These are phyloP conservation scores for Acanthacorydalis orientalis DNA, from an alignment of 2,888 invertebrate genomes.

Conservation along the genomic window DNA sequence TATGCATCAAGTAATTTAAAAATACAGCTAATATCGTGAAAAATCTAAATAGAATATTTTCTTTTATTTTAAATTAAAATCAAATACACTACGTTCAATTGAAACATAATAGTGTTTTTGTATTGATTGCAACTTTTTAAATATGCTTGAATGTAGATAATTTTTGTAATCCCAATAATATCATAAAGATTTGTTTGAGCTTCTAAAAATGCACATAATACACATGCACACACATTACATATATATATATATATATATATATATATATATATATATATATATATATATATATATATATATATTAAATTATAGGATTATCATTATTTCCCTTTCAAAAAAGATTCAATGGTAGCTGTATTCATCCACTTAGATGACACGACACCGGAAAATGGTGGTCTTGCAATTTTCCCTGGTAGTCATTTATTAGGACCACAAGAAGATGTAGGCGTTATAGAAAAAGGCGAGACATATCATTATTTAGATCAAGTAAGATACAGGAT, in stretches of 20 bases:
- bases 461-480: constrained; percentile 29
- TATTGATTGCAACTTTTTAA: background rate
- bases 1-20: constrained; percentile 36
- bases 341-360: constrained; percentile 39
- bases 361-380: constrained; percentile 36
- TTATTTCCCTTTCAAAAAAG: constrained; percentile 38
- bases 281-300: no score
- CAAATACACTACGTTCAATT: no score
- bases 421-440: constrained; percentile 36
- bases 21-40: no score
- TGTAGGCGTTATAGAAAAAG: constrained; percentile 25
- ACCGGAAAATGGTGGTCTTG: constrained; percentile 38
- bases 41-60: no score
- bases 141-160: no score
- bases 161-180: no score
- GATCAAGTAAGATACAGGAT: constrained; percentile 24
- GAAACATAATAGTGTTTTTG: background rate
- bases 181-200: no score
- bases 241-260: no score
- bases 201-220: no score
- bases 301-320: constrained; percentile 32
- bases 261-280: no score
- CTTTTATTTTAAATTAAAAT: no score
- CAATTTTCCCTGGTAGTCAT: constrained; percentile 41
- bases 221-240: no score